Evolutionary conservation across 2,113 vertebrate genomes (phyloP).

Genomic region (Physeter macrocephalus): DNA sequence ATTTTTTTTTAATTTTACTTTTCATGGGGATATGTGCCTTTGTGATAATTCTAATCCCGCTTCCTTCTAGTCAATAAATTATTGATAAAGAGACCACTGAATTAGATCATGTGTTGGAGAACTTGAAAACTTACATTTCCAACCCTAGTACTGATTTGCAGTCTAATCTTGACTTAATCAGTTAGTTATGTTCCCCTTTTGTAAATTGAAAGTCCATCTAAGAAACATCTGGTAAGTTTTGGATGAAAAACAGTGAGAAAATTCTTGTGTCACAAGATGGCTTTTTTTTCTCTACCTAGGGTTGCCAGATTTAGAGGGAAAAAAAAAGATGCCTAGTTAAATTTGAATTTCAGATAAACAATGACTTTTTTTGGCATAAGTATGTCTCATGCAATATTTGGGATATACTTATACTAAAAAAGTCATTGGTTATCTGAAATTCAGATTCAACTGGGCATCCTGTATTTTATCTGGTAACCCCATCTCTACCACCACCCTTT

Average conservation of each 20-base stretch:
- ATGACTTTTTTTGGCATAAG: constrained; percentile 3
- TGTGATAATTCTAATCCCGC: constrained; percentile 28
- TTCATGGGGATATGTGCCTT: constrained; percentile 16
- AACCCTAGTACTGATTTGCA: neutral
- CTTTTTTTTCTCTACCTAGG: neutral
- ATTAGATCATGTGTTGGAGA: constrained; percentile 46
- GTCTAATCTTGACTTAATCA: constrained; percentile 53
- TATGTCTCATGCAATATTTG: neutral
- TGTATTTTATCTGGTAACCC: constrained; percentile 49
- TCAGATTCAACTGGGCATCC: constrained; percentile 15
- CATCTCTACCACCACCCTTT: constrained; percentile 40
- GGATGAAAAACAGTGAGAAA: constrained; percentile 46
- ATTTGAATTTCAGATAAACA: constrained; percentile 44
- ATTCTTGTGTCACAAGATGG: constrained; percentile 14
- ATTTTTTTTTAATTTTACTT: constrained; percentile 14
- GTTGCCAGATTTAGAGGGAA: constrained; percentile 17
- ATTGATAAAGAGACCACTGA: constrained; percentile 34
- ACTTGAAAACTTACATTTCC: constrained; percentile 26
- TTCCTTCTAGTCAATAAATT: constrained; percentile 43
- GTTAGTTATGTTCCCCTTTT: constrained; percentile 34
- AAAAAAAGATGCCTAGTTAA: neutral
- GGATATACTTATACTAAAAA: neutral
- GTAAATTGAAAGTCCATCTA: constrained; percentile 47
- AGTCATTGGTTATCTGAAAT: constrained; percentile 40
- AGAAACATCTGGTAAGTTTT: constrained; percentile 61